These are phyloP conservation scores for Mechanitis mazaeus DNA, from an alignment of 2,888 invertebrate genomes.

Conservation along the genomic window DNA sequence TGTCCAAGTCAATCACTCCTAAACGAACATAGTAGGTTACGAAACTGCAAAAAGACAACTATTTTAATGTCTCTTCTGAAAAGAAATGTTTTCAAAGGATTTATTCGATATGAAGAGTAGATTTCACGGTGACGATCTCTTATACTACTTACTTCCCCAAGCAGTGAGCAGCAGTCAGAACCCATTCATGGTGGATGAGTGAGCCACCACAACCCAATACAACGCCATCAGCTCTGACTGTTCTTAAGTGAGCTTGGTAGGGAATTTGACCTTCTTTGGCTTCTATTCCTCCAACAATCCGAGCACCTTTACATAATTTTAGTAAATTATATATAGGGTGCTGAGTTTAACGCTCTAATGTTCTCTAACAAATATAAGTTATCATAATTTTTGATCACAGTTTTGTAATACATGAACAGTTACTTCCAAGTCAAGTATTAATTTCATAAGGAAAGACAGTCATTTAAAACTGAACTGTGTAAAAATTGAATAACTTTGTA, in stretches of 20 bases:
- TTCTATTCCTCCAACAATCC: slow-evolving; percentile 60
- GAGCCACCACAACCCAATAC: slow-evolving; percentile 53
- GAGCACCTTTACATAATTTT: background rate
- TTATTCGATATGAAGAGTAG: no score
- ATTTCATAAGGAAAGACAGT: no score
- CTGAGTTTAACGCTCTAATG: no score
- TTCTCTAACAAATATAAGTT: no score
- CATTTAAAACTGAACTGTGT: no score
- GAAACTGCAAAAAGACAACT: background rate
- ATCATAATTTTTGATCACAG: no score
- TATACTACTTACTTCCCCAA: slow-evolving; percentile 2
- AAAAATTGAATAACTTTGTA: no score
- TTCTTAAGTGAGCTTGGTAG: slow-evolving; percentile 41
- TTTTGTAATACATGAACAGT: no score
- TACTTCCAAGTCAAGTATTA: no score
- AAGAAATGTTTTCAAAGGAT: background rate
- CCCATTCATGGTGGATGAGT: slow-evolving; percentile 51
- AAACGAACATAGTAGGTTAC: slow-evolving; percentile 54
- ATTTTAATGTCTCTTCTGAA: background rate
- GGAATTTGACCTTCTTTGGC: slow-evolving; percentile 52
- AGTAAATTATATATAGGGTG: no score
- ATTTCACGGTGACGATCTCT: background rate
- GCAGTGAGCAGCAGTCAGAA: slow-evolving; percentile 56
- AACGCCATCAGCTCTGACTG: slow-evolving; percentile 41
- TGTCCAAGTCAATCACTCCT: slow-evolving; percentile 53